Evolutionary conservation across 1,140 invertebrate genomes (phyloP).

Genomic region (Gryllus bimaculatus): DNA sequence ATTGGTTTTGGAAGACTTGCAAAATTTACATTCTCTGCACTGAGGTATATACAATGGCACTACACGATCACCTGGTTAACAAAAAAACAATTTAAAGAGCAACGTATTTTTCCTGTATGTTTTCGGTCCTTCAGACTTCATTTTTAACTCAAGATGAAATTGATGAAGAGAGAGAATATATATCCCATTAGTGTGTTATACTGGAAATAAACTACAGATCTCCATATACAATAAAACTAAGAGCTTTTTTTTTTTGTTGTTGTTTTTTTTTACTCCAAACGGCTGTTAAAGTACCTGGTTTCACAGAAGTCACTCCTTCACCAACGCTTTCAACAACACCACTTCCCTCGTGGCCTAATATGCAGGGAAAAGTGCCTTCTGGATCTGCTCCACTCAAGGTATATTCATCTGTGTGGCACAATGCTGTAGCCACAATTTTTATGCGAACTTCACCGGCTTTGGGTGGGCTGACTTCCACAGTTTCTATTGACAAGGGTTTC

Average conservation of each 20-base stretch:
- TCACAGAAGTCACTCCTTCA: slow-evolving; percentile 79
- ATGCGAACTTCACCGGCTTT: slow-evolving; percentile 70
- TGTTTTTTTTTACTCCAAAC: too few species aligned
- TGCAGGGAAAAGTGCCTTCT: slow-evolving; percentile 86
- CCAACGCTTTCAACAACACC: slow-evolving; percentile 95
- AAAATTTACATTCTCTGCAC: slow-evolving; percentile 94
- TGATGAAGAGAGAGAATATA: too few species aligned
- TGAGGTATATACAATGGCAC: slow-evolving; percentile 94
- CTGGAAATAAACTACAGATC: too few species aligned
- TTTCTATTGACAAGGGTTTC: slow-evolving; percentile 78
- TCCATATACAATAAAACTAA: too few species aligned
- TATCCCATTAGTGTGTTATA: too few species aligned
- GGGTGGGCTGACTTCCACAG: slow-evolving; percentile 89
- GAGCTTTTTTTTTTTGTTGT: too few species aligned
- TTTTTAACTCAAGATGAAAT: too few species aligned
- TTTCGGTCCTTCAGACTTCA: too few species aligned
- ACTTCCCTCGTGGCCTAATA: slow-evolving; percentile 90
- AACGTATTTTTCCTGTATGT: too few species aligned
- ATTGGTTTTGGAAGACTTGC: slow-evolving; percentile 91
- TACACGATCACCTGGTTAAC: slow-evolving; percentile 74
- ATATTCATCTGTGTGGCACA: slow-evolving; percentile 98
- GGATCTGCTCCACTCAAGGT: slow-evolving; percentile 86
- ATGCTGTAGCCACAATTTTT: slow-evolving; percentile 72
- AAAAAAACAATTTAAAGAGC: too few species aligned
- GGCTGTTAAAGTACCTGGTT: slow-evolving; percentile 47